Conservation (phyloP, 2,113 vertebrate species). For the Lasiurus cinereus region DNA sequence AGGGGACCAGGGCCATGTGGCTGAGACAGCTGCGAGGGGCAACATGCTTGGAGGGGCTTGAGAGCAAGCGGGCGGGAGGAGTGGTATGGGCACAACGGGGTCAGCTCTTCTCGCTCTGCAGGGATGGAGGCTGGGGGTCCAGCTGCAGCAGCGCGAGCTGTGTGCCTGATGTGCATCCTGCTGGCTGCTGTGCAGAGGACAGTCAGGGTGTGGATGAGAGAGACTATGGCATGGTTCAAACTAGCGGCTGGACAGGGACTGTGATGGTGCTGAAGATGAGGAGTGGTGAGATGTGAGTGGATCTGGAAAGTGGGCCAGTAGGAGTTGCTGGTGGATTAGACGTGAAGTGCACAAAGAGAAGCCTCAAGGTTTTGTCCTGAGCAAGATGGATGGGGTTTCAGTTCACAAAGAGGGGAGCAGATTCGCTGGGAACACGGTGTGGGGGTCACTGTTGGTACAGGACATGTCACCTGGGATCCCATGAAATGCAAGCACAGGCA, state of each 20-base stretch:
- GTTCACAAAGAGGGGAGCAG: not conserved
- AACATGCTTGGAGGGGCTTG: not conserved
- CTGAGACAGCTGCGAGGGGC: not conserved
- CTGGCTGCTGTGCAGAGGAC: not conserved
- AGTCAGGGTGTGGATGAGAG: not conserved
- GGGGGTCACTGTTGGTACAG: not conserved
- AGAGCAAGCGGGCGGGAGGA: too few relatives aligned
- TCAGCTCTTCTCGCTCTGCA: not conserved
- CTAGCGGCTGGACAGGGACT: rapidly evolving
- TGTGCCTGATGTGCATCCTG: not conserved
- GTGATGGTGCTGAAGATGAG: not conserved
- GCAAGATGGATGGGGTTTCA: not conserved
- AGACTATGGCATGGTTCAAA: rapidly evolving
- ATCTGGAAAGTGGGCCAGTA: not conserved
- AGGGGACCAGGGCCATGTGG: not conserved
- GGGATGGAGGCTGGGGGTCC: not conserved
- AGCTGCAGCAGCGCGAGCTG: rapidly evolving
- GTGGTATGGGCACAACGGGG: too few relatives aligned
- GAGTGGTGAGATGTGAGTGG: not conserved
- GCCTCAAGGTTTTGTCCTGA: not conserved
- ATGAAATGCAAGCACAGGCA: not conserved
- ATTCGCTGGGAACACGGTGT: not conserved
- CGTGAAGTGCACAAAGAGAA: not conserved
- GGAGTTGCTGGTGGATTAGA: not conserved
- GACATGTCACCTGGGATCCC: not conserved